Evolutionary conservation across 2,113 vertebrate species (phyloP), one percentile per base, ranked within the genome.

Genomic region (Ardeotis arabs): DNA sequence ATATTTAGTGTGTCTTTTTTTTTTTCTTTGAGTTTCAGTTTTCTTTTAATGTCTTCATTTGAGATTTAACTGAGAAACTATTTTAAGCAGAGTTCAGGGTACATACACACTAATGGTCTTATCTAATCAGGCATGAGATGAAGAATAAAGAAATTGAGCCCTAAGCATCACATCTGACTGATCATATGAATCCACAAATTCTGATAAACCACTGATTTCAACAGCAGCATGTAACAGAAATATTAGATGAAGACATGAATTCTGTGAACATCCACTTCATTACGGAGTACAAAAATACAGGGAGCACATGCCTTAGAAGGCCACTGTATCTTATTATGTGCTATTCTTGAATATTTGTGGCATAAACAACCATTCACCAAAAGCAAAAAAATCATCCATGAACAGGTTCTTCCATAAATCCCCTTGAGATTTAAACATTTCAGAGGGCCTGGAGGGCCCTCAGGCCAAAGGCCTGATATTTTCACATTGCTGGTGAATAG

Each of bases 61-160:
- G n/a, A 33, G 29, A 77, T 84, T 86, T 62, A 92, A 86, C 44
- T 15, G 18, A 86, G 28, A 63, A 86, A 68, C 7, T 86, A 81
- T 78, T 92, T 90, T n/a, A 79, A 78, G 53, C 35, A 73, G 52
- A 87, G 27, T 84, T 95, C 77, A 87, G 62, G 63, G 27, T 31
- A 91, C 89, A 94, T 56, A 81, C 12, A 94, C 35, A 39, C 25
- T 59, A 86, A 74, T 47, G 41, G 56, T 80, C 7, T 10, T 80
- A 80, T 18, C 35, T 85, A 76, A 94, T 70, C 55, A 60, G 25
- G 14, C 25, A 41, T 33, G 20, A 72, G 56, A 67, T 44, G 47
- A 84, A 93, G 28, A 33, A 87, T 44, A 84, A 96, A 92, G 69
- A 93, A 95, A 84, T 8, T 22, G 49, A 89, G 73, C 53, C 60